Conservation (phyloP, 2,888 invertebrate species). For the Reticulitermes lucifugus region DNA sequence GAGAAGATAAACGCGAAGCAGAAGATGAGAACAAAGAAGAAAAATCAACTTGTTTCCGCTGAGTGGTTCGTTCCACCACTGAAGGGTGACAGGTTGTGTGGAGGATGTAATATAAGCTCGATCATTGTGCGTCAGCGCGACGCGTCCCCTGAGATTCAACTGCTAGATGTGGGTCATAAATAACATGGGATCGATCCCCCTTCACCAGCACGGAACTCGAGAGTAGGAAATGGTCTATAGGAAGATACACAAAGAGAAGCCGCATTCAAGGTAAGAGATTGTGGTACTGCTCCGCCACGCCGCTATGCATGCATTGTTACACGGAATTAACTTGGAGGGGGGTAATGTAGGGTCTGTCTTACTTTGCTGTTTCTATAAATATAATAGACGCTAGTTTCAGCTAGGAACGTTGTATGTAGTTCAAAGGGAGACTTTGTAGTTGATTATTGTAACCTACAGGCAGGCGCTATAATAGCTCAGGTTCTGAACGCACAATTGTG, state of each 20-base stretch:
- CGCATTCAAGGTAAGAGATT: not conserved
- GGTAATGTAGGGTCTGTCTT: not conserved
- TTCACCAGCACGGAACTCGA: not conserved
- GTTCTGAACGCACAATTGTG: no score
- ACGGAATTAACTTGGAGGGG: not conserved
- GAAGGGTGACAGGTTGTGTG: slow-evolving; percentile 12
- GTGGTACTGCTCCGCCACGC: not conserved
- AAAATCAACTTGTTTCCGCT: slow-evolving; percentile 6
- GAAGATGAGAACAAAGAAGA: slow-evolving; percentile 12
- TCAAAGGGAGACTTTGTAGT: no score
- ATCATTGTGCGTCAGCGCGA: slow-evolving; percentile 19
- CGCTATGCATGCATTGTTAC: not conserved
- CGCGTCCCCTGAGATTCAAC: slow-evolving; percentile 9
- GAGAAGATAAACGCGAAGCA: not conserved
- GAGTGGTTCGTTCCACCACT: slow-evolving; percentile 1
- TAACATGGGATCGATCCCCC: slow-evolving; percentile 25
- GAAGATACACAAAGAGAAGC: slow-evolving; percentile 9
- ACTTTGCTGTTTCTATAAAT: not conserved
- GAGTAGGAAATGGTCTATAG: slow-evolving; percentile 1
- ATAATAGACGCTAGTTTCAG: not conserved
- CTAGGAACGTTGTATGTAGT: no score
- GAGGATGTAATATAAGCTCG: slow-evolving; percentile 9
- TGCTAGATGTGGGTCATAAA: slow-evolving; percentile 26
- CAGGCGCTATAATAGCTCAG: no score
- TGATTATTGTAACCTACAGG: no score